Evolutionary conservation across 1,140 invertebrate species (phyloP).

Genomic region (Saccostrea cuccullata): DNA sequence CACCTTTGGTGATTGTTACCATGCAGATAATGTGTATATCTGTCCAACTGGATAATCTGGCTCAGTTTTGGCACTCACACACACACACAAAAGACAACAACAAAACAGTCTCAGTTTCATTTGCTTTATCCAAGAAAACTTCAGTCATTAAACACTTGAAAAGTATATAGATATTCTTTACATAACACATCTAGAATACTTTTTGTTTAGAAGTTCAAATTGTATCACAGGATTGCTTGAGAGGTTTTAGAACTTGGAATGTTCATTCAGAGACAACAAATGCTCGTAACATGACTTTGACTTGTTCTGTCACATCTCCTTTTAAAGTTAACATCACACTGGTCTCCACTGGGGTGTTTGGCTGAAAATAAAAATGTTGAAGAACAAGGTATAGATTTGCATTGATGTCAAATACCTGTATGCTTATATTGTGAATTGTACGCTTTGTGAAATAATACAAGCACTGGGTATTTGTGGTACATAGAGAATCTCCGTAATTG

Average conservation of each 20-base stretch:
- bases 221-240: background rate
- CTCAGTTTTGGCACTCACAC: no score
- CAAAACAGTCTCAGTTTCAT: no score
- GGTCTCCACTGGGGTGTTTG: slow-evolving; percentile 69
- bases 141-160: no score
- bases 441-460: no score
- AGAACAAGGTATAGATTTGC: background rate
- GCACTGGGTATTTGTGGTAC: no score
- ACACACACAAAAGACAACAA: no score
- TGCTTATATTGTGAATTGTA: background rate
- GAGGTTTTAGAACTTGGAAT: background rate
- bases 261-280: slow-evolving; percentile 72
- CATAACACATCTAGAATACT: no score
- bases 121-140: no score
- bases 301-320: slow-evolving; percentile 73
- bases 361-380: slow-evolving; percentile 64
- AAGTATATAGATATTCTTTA: background rate
- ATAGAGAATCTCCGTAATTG: no score
- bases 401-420: background rate
- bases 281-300: slow-evolving; percentile 72
- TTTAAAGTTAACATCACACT: slow-evolving; percentile 70
- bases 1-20: no score
- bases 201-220: background rate
- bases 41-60: no score
- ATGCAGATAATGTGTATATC: no score